Conservation (phyloP, 2,113 vertebrate species). For the Lasiurus borealis region DNA sequence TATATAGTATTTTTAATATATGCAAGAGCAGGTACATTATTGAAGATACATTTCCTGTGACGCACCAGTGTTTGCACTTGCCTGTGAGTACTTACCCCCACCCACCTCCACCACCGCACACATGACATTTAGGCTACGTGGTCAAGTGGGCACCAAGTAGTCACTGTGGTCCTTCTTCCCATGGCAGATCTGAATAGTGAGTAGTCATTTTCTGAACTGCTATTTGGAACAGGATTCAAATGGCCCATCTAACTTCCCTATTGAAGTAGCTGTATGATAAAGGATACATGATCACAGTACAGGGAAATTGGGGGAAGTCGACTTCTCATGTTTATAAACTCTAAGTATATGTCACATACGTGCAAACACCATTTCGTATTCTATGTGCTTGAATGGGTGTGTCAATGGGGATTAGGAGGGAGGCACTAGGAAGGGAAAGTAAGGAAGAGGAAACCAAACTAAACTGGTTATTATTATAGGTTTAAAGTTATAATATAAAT, state of each 20-base stretch:
- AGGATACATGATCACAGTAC: neutral
- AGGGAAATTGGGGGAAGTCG: neutral
- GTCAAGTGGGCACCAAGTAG: neutral
- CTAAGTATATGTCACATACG: neutral
- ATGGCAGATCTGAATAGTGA: neutral
- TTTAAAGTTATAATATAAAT: no score
- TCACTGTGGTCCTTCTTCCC: neutral
- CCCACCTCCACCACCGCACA: neutral
- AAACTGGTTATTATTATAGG: no score
- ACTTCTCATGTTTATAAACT: neutral
- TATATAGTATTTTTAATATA: neutral
- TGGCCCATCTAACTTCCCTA: neutral
- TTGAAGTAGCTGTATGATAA: neutral
- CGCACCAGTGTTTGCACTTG: neutral
- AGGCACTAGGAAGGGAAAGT: neutral
- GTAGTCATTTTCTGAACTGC: neutral
- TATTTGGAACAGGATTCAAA: neutral
- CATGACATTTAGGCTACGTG: neutral
- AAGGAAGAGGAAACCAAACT: neutral
- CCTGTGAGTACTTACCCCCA: rapidly evolving
- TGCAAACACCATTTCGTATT: neutral
- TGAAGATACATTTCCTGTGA: neutral
- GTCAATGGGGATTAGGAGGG: neutral
- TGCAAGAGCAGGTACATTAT: neutral
- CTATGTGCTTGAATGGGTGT: neutral